Evolutionary conservation across 1,140 invertebrate species (phyloP).

Genomic region (Papilio machaon): DNA sequence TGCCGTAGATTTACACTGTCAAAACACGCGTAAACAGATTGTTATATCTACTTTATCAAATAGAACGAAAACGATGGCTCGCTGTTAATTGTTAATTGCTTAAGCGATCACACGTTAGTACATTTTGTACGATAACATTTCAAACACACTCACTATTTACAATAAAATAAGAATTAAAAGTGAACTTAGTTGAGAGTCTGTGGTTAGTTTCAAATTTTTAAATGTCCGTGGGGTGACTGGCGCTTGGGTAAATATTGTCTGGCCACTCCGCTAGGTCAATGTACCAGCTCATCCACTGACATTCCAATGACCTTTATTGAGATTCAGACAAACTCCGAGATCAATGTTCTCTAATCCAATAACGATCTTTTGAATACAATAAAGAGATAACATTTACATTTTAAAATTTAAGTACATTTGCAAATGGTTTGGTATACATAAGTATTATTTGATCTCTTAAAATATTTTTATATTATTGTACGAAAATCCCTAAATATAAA

Average conservation of each 20-base stretch:
- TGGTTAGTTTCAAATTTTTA: neutral
- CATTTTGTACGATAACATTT: too few species aligned
- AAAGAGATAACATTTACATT: slow-evolving; percentile 2
- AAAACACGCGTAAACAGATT: too few species aligned
- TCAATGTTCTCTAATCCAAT: slow-evolving; percentile 18
- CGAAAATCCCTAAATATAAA: neutral
- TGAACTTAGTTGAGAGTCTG: too few species aligned
- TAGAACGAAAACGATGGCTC: too few species aligned
- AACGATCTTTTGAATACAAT: neutral
- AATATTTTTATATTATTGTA: neutral
- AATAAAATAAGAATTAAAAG: neutral
- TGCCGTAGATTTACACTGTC: too few species aligned
- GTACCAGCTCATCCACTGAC: slow-evolving; percentile 16
- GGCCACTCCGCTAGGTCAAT: neutral
- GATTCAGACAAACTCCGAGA: slow-evolving; percentile 21
- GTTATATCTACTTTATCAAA: too few species aligned
- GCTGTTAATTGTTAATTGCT: too few species aligned
- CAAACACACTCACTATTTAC: too few species aligned
- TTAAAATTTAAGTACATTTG: neutral
- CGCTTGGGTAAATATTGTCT: neutral
- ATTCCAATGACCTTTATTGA: slow-evolving; percentile 16
- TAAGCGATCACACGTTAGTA: too few species aligned
- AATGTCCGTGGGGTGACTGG: neutral
- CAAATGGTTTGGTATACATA: neutral
- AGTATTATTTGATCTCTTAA: neutral